These are phyloP conservation scores for Acanthisitta chloris DNA, from an alignment of 2,113 vertebrate species.

Conservation along the genomic window DNA sequence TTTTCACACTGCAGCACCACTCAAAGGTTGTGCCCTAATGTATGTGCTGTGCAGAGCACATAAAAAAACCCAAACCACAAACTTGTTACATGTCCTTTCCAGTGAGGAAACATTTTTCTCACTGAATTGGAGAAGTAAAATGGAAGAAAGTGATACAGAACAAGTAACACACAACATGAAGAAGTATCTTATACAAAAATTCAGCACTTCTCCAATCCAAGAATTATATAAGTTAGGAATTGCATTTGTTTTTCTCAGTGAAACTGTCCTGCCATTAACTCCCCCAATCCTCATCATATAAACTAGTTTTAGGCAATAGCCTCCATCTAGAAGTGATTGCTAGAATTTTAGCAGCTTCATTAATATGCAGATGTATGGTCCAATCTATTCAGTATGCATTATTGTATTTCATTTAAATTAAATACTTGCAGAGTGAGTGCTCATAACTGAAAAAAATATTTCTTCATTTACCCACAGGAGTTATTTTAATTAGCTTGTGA, in stretches of 20 bases:
- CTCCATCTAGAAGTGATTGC: slow-evolving; percentile 8
- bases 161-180: not conserved
- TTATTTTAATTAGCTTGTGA: slow-evolving; percentile 65
- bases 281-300: not conserved
- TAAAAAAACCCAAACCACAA: not conserved
- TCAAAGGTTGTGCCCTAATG: not conserved
- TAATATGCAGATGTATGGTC: slow-evolving; percentile 39
- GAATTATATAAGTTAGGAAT: slow-evolving; percentile 19
- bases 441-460: slow-evolving; percentile 48
- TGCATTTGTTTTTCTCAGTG: not conserved
- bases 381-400: slow-evolving; percentile 46
- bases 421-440: slow-evolving; percentile 24
- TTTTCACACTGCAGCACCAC: not conserved
- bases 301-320: slow-evolving; percentile 5
- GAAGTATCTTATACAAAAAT: not conserved
- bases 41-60: not conserved
- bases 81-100: not conserved
- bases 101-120: not conserved
- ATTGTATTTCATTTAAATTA: slow-evolving; percentile 60
- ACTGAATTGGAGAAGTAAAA: not conserved
- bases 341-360: slow-evolving; percentile 27
- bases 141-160: not conserved
- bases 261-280: not conserved
- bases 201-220: not conserved
- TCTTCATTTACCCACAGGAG: slow-evolving; percentile 51